Percentiles rank a stretch among this genome's conserved stretches.
Evolutionary conservation across 2,888 invertebrate species (phyloP).

Genomic region (Drosophila kokeensis): DNA sequence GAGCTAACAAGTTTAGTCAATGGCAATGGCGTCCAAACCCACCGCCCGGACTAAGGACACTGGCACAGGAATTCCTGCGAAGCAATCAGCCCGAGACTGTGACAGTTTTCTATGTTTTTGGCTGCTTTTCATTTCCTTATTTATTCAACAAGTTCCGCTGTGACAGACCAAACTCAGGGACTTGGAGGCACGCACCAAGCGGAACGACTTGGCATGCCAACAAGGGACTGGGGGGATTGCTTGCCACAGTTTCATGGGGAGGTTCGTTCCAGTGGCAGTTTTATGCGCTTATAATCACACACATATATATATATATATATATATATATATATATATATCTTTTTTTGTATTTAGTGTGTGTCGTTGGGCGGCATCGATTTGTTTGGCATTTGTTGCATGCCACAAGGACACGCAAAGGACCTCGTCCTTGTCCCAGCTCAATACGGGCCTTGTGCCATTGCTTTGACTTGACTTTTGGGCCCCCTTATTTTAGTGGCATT

Average conservation of each 20-base stretch:
- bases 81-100: conserved; percentile 65
- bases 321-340: neutral
- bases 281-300: conserved; percentile 74
- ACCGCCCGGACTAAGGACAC: conserved; percentile 1
- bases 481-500: conserved; percentile 65
- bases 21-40: neutral
- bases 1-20: conserved; percentile 48
- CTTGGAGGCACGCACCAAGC: conserved; percentile 50
- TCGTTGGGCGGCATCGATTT: conserved; percentile 63
- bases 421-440: neutral
- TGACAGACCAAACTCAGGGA: conserved; percentile 28
- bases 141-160: conserved; percentile 75
- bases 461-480: conserved; percentile 52
- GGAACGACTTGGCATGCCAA: conserved; percentile 36
- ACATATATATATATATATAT: neutral
- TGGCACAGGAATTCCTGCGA: conserved; percentile 62
- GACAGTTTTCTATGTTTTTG: conserved; percentile 58
- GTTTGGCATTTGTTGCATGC: conserved; percentile 73
- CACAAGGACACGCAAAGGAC: conserved; percentile 52
- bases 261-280: conserved; percentile 40
- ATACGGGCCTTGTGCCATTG: neutral
- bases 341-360: conserved; percentile 42
- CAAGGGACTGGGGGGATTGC: neutral
- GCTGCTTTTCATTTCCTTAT: conserved; percentile 71
- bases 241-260: neutral